These are phyloP conservation scores for Drosophila merina DNA, from an alignment of 2,888 invertebrate species.

Conservation along the genomic window DNA sequence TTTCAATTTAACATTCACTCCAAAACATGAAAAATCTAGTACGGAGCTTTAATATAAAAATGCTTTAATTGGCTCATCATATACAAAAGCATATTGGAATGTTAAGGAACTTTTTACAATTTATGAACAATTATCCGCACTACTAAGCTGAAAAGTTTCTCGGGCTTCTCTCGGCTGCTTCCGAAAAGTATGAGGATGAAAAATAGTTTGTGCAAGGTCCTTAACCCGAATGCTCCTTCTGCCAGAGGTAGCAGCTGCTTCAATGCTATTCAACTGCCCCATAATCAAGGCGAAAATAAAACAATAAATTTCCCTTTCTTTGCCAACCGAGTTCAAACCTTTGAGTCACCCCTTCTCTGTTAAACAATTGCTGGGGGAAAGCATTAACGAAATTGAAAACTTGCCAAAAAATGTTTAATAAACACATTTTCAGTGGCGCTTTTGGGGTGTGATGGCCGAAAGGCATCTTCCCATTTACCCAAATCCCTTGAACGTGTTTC, in stretches of 20 bases:
- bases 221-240: conserved; percentile 58
- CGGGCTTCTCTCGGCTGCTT: conserved; percentile 19
- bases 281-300: conserved; percentile 57
- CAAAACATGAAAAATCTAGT: no score
- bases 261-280: conserved; percentile 21
- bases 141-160: conserved; percentile 29
- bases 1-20: no score
- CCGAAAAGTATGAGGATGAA: conserved; percentile 75
- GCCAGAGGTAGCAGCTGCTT: conserved; percentile 17
- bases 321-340: not conserved
- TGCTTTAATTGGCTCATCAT: not conserved
- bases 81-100: not conserved
- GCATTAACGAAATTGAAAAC: conserved; percentile 74
- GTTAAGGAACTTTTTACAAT: conserved; percentile 10
- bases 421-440: conserved; percentile 55
- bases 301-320: conserved; percentile 54
- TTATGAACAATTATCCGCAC: conserved; percentile 21
- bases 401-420: conserved; percentile 74
- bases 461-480: not conserved
- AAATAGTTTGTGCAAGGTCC: conserved; percentile 84
- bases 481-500: conserved; percentile 21
- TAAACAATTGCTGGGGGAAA: conserved; percentile 17
- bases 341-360: not conserved
- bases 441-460: conserved; percentile 2
- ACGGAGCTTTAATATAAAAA: no score